phyloP scores from a whole-genome alignment of 2,113 vertebrate genomes.

The Propithecus coquereli region DNA sequence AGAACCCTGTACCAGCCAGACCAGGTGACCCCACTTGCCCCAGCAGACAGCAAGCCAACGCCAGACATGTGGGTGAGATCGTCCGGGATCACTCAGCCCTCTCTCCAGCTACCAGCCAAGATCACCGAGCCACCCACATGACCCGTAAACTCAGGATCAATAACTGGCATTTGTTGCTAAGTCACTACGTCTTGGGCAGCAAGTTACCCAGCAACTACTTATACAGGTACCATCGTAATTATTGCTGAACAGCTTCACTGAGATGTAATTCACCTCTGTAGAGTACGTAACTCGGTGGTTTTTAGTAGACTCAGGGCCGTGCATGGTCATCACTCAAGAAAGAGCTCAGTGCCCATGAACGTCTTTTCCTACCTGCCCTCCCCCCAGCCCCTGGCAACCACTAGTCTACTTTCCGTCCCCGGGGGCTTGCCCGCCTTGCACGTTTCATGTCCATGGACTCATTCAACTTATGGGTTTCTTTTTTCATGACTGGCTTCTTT shows the following conservation, averaged over 20 bases:
- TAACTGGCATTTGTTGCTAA: accelerated
- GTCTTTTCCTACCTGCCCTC: not conserved
- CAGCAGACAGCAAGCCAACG: too few species aligned
- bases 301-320: accelerated
- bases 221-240: accelerated
- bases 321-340: not conserved
- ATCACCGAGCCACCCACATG: accelerated
- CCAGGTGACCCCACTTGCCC: not conserved
- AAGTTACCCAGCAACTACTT: not conserved
- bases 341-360: too few species aligned
- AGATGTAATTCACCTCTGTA: accelerated
- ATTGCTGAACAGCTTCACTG: not conserved
- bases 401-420: accelerated
- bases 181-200: not conserved
- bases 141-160: not conserved
- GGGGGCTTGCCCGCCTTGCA: accelerated
- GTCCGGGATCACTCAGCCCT: accelerated
- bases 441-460: not conserved
- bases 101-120: not conserved
- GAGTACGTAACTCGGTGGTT: accelerated
- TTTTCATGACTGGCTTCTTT: not conserved
- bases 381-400: not conserved
- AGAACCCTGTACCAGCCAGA: too few species aligned
- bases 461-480: not conserved
- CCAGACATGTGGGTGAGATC: not conserved